phyloP scores from a whole-genome alignment of 1,140 invertebrate genomes.

The Sweltsa coloradensis region DNA sequence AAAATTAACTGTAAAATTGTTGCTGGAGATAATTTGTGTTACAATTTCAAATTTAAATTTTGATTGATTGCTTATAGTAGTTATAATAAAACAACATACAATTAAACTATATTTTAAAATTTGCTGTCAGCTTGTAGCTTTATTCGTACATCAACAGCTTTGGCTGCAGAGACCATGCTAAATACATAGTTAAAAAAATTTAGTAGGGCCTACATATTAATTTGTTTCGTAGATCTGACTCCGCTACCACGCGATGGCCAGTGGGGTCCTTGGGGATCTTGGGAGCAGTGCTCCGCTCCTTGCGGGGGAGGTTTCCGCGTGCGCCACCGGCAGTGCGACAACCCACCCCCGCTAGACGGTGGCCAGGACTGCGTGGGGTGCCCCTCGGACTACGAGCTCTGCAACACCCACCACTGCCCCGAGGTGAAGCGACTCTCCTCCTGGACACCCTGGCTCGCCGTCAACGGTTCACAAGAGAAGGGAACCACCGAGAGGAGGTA shows the following conservation, averaged over 20 bases:
- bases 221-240: constrained; percentile 29
- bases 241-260: constrained; percentile 50
- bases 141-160: too few relatives aligned
- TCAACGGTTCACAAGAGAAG: constrained; percentile 31
- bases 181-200: too few relatives aligned
- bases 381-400: constrained; percentile 42
- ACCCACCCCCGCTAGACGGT: constrained; percentile 44
- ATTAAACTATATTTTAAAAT: too few relatives aligned
- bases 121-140: too few relatives aligned
- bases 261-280: constrained; percentile 61
- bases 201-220: too few relatives aligned
- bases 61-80: too few relatives aligned
- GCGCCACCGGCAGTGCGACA: constrained; percentile 46
- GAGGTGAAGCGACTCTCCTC: constrained; percentile 48
- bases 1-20: too few relatives aligned
- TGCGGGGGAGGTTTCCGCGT: constrained; percentile 41
- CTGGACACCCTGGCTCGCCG: constrained; percentile 62
- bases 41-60: too few relatives aligned
- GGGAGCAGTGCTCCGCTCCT: constrained; percentile 46
- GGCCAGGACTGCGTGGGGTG: constrained; percentile 56
- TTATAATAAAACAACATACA: too few relatives aligned
- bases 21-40: too few relatives aligned
- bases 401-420: constrained; percentile 53
- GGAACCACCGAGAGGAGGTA: constrained; percentile 62
- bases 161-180: too few relatives aligned